phyloP scores from a whole-genome alignment of 2,888 invertebrate genomes.

The Rapana venosa region DNA sequence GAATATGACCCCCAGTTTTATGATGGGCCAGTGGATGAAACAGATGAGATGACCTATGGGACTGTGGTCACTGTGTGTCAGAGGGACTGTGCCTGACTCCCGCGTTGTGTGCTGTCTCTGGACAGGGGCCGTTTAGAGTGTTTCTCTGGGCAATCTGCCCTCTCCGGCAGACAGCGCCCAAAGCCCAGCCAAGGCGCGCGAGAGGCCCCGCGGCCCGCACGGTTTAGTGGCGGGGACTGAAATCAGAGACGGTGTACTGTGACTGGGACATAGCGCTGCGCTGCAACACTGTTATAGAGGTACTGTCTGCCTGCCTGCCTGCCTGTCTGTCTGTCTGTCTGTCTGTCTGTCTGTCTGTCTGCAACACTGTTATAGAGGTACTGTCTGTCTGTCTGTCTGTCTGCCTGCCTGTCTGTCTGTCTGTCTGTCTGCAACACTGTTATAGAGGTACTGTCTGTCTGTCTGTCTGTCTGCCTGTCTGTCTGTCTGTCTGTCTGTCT shows the following conservation, averaged over 20 bases:
- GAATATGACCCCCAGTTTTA: too few relatives aligned
- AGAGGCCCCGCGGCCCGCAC: neutral
- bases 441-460: too few relatives aligned
- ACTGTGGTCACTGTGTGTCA: too few relatives aligned
- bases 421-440: too few relatives aligned
- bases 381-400: too few relatives aligned
- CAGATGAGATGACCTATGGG: too few relatives aligned
- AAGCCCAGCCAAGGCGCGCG: too few relatives aligned
- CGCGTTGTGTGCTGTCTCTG: slow-evolving; percentile 28
- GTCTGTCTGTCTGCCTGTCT: too few relatives aligned
- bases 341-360: neutral
- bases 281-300: neutral
- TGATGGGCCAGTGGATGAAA: too few relatives aligned
- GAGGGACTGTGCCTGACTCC: neutral
- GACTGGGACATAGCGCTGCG: neutral
- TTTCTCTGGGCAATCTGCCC: slow-evolving; percentile 37
- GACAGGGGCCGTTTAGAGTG: slow-evolving; percentile 36
- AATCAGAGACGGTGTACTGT: neutral
- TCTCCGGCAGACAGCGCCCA: neutral
- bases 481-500: too few relatives aligned
- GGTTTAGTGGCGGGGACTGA: neutral
- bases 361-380: neutral
- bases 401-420: too few relatives aligned
- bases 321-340: neutral
- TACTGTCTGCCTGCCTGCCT: neutral